Conservation (phyloP, 1,140 invertebrate species). For the Mylabris phalerata region DNA sequence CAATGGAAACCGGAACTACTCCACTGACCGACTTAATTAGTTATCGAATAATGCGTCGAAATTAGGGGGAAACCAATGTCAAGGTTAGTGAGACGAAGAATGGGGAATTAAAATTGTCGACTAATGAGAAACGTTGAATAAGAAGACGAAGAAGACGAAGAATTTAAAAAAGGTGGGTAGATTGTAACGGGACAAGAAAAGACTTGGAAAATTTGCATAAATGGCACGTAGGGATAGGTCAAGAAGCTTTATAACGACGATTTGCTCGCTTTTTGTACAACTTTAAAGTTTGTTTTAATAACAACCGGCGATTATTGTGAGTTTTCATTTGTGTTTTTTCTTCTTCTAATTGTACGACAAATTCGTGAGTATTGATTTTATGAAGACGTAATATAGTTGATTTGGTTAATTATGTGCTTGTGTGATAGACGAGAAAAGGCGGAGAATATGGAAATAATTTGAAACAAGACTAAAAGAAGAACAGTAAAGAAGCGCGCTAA, state of each 20-base stretch:
- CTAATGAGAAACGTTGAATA: slow-evolving; percentile 7
- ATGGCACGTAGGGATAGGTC: slow-evolving; percentile 5
- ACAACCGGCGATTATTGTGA: too few relatives aligned
- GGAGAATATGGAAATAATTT: slow-evolving; percentile 13
- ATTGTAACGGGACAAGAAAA: too few relatives aligned
- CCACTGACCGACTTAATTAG: slow-evolving; percentile 15
- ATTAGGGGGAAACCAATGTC: slow-evolving; percentile 8
- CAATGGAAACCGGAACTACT: not conserved
- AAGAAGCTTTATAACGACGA: too few relatives aligned
- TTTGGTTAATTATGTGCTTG: slow-evolving; percentile 9
- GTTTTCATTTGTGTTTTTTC: too few relatives aligned
- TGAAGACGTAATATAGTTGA: not conserved
- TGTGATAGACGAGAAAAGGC: slow-evolving; percentile 9
- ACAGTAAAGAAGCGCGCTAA: slow-evolving; percentile 23
- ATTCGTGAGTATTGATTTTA: too few relatives aligned
- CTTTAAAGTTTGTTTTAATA: too few relatives aligned
- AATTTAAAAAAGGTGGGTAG: not conserved
- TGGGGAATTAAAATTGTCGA: slow-evolving; percentile 11
- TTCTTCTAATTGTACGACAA: too few relatives aligned
- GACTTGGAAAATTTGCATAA: not conserved
- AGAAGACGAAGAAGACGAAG: not conserved
- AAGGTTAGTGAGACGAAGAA: slow-evolving; percentile 6
- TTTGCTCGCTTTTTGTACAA: too few relatives aligned
- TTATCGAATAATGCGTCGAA: not conserved
- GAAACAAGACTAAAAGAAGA: slow-evolving; percentile 18